Base-by-base conservation (phyloP, 2,797 vertebrate genomes). In the Rhodeus uyekii region DNA sequence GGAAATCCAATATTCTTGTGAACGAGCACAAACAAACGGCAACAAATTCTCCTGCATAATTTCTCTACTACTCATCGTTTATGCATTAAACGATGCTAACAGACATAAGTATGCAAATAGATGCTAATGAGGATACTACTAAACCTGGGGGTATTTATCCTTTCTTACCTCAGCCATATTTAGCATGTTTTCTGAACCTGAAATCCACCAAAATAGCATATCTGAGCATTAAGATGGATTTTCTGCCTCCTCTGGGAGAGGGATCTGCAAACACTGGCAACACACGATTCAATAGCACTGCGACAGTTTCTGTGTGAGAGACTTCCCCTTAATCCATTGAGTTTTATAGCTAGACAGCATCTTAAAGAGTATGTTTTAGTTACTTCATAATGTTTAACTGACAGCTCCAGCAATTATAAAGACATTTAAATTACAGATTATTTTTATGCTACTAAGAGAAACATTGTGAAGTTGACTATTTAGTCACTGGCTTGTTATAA, bases 141-240 rank as follows among this genome's bases (percentile, higher is more conserved):
- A 74, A 73, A 73, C 76, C 13, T 34, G 64, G 44, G 64, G 69
- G 67, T n/a, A 75, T 68, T n/a, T n/a, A n/a, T 71, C 42, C 48
- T 48, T 34, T 2, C 16, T 39, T 42, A 38, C 34, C 69, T 29
- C 38, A 69, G 19, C 53, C 22, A 8, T 67, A 63, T 78, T 78
- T 72, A 32, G 64, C 60, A 83, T 60, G 13, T 72, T 77, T 27
- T 63, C 27, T 80, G 61, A 60, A 50, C 74, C 50, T 27, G 48
- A 42, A 55, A 73, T 74, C 60, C 53, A 83, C 83, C 83, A 85
- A 78, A 87, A 75, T 55, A 69, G 61, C 83, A 86, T 76, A 71
- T n/a, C n/a, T 9, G 64, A 65, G 80, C 83, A 81, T 79, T 55
- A 87, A 84, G 83, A 84, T 76, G 69, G 75, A 84, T 84, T 84